Base-by-base conservation (phyloP, 1,140 invertebrate species). In the Trichogramma pretiosum region DNA sequence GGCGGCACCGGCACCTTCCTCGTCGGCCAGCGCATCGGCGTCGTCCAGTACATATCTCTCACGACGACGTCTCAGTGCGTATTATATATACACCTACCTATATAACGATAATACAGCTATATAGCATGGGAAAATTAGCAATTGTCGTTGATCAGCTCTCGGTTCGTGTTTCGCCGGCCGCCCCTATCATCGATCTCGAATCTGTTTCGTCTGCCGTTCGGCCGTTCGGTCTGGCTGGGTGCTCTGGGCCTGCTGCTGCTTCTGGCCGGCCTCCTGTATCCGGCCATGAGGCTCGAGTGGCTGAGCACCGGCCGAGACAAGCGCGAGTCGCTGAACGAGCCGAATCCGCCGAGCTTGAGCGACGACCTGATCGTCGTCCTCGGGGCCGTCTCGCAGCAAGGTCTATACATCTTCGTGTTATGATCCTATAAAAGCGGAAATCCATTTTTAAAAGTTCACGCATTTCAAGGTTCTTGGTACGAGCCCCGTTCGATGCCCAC, bases 181-280 rank as follows among this genome's bases (percentile, higher is more conserved):
- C 77, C 82, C 53, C 57, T 83, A n/a, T 82, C 80, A 0, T 81
- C 77, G 50, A 73, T 81, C 18, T 76, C 72, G 39, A 82, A 83
- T 56, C 71, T 83, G 21, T 84, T 80, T 51, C 55, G 72, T 13
- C 52, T 83, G 30, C 80, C 81, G 0, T 84, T 84, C 55, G 64
- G 74, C 41, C 63, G 52, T 3, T 62, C 65, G 2, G 77, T 83
- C 1, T 84, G 81, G 81, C 60, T 74, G 17, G 74, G 74, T 18
- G 72, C 69, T 11, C 48, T 63, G 11, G 64, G 58, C 0, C 57
- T 81, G 19, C 52, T 80, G 7, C 22, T 50, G 5, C 11, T 45
- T 7, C 28, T 79, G 18, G 62, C 77, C 13, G 48, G 63, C 5
- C 56, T 71, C 2, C 53, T 78, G 1, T 67, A 64, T 24, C 48